Evolutionary conservation across 2,888 invertebrate species (phyloP), one percentile per base, ranked within the genome.

Genomic region (Nyleta sp.): DNA sequence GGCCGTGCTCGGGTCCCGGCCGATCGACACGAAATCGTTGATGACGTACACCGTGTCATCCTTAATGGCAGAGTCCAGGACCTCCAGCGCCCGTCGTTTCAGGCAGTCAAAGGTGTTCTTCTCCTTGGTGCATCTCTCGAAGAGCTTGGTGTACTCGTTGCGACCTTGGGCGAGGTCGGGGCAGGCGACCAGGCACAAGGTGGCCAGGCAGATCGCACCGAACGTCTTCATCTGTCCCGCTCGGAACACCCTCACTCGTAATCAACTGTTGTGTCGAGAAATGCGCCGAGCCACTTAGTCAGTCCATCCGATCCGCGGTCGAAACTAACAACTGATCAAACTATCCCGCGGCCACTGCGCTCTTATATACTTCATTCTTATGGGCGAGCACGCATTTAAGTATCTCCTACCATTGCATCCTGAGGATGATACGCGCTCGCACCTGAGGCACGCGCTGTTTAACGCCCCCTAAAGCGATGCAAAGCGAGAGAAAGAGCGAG

Each of bases 371-470:
- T 72, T 80, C 78, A 80, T 80, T 80, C 75, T 72, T 74, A 60
- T 57, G 52, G 78, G 78, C 78, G 64, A 72, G 68, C 70, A 70
- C 72, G 71, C 70, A 68, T 80, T 78, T 68, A 80, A 75, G 71
- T 74, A 73, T 81, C 82, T 83, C 77, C 83, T 81, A 81, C 83
- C 80, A 82, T 74, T 31, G 70, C 74, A 60, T 73, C 74, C 78
- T 70, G 78, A 67, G 64, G 76, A 71, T 62, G 76, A 73, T 78
- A 71, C 71, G 71, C 73, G 67, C 65, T 73, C 77, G 81, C 80
- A 38, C 78, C 80, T 74, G 84, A 85, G 87, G 85, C 86, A 89
- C 89, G 89, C 89, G 89, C 89, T 90, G 89, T 90, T 90, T 90
- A 89, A 86, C 89, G 88, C 87, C 85, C 85, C 81, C 78, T 78